These are phyloP conservation scores for Alloscopus bannaensis DNA, from an alignment of 2,888 invertebrate genomes.

Conservation along the genomic window DNA sequence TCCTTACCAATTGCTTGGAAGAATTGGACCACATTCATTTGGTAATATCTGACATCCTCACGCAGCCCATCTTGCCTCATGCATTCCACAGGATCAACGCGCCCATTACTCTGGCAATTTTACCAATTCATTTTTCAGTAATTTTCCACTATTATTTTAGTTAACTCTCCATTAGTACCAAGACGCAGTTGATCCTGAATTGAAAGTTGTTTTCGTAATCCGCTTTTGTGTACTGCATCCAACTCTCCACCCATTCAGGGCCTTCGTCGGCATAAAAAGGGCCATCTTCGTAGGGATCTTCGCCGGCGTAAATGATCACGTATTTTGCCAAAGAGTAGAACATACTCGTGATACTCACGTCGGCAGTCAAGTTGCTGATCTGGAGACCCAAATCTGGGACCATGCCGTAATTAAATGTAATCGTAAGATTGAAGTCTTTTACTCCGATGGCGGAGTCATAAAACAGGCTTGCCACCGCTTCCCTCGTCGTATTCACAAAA, in stretches of 20 bases:
- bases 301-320: not conserved
- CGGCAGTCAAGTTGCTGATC: not conserved
- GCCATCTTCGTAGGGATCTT: not conserved
- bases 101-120: not conserved
- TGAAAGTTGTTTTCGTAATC: not conserved
- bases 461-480: not conserved
- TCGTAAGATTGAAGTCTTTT: not conserved
- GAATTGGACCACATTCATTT: not conserved
- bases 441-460: not conserved
- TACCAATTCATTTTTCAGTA: not conserved
- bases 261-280: not conserved
- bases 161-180: not conserved
- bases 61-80: not conserved
- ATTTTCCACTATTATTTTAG: not conserved
- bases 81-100: not conserved
- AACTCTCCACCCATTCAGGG: not conserved
- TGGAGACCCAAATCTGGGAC: not conserved
- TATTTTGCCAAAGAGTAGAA: not conserved
- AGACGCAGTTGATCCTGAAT: not conserved
- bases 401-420: not conserved
- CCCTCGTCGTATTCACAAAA: not conserved
- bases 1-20: not conserved
- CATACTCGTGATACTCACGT: not conserved
- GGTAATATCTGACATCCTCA: not conserved
- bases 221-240: no score